Percentiles rank a stretch among this genome's conserved stretches.
phyloP scores from a whole-genome alignment of 1,140 invertebrate species.

The Megalonaias nervosa region DNA sequence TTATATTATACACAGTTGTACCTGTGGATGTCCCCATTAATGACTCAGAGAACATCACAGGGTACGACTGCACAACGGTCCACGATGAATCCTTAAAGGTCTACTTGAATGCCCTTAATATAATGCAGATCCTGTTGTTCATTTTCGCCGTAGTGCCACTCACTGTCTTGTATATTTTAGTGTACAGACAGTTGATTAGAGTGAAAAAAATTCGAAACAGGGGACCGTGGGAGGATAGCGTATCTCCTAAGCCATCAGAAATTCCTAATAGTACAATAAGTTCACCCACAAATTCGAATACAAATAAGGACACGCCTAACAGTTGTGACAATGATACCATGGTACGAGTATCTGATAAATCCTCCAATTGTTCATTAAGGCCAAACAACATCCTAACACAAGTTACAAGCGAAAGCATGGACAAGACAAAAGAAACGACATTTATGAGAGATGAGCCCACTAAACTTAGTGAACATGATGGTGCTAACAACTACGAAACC shows the following conservation, averaged over 20 bases:
- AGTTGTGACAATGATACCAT: not conserved
- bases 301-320: not conserved
- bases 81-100: conserved; percentile 1
- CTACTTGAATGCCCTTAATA: conserved; percentile 21
- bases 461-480: no score
- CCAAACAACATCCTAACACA: no score
- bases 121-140: conserved; percentile 8
- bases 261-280: not conserved
- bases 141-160: conserved; percentile 1
- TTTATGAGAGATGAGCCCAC: no score
- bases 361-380: not conserved
- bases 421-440: conserved; percentile 16
- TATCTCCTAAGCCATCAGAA: not conserved
- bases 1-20: conserved; percentile 22
- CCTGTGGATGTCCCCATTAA: conserved; percentile 7
- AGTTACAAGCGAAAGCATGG: not conserved
- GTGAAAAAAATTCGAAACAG: not conserved
- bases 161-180: conserved; percentile 16
- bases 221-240: not conserved
- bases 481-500: no score
- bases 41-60: not conserved
- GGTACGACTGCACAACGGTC: conserved; percentile 21
- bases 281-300: not conserved
- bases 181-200: conserved; percentile 11
- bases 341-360: no score